A percentile compares a stretch with the other conserved stretches of the same genome.
Conservation (phyloP, 2,113 vertebrate species). For the Colius striatus region DNA sequence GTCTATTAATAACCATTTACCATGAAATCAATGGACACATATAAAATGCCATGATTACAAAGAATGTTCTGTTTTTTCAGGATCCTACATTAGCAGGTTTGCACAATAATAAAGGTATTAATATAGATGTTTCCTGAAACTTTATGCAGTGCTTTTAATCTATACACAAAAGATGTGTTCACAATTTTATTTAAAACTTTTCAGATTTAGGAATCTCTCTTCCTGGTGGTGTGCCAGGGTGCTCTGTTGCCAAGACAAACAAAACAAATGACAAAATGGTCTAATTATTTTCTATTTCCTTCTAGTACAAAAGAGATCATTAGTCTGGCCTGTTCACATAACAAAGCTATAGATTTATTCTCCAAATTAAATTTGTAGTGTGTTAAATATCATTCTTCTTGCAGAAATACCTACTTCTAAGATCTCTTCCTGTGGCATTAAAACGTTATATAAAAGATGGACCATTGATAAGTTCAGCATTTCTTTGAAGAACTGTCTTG, state of each 20-base stretch:
- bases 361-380: not conserved
- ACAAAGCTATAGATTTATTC: not conserved
- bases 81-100: not conserved
- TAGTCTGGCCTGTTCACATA: not conserved
- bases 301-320: not conserved
- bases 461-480: not conserved
- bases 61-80: not conserved
- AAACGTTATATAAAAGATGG: not conserved
- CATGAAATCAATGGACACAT: not conserved
- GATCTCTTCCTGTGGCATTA: not conserved
- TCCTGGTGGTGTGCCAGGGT: not conserved
- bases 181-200: not conserved
- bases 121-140: not conserved
- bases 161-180: not conserved
- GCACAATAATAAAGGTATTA: not conserved
- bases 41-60: not conserved
- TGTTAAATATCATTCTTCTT: not conserved
- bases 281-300: not conserved
- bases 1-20: not conserved
- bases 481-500: conserved; percentile 14
- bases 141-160: not conserved
- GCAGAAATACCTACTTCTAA: not conserved
- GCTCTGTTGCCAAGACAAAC: not conserved
- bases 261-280: not conserved
- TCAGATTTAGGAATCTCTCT: not conserved